Base-by-base conservation (phyloP, 2,113 vertebrate genomes). In the Gadus macrocephalus region DNA sequence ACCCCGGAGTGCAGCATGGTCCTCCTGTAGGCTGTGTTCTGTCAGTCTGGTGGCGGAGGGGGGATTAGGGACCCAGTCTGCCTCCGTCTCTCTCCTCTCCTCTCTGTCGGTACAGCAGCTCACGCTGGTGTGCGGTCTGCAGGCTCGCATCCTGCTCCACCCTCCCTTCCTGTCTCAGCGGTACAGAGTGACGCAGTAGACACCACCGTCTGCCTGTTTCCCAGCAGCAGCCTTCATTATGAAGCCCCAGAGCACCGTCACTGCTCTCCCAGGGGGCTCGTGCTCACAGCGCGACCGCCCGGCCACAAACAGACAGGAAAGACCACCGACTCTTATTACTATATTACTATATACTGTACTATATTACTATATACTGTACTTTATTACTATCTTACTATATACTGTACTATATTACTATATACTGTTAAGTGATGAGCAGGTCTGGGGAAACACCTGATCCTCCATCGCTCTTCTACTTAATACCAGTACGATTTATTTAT, bases 141-240 rank as follows among this genome's bases (percentile, higher is more conserved):
- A 17, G 38, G 17, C 66, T 19, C 64, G 60, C 28, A 25, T 63
- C 35, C 66, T 25, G 6, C 63, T 16, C 42, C 19, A 3, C 5
- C 62, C 42, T 27, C n/a, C 35, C 12, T 64, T 27, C 27, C 27
- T 4, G 38, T 15, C 53, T 79, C 72, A 64, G 71, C 80, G 67
- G 71, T 71, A 64, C 62, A 75, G 35, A 81, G 85, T 91, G 91
- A 90, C 87, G 87, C 78, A 82, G 85, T 71, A 80, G 80, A 74
- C 28, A 62, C 82, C 84, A 79, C 66, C 14, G 69, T 74, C 70
- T 20, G 14, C 15, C 64, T 4, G 4, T 76, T 78, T 74, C 70
- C 61, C 35, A 66, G 71, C 67, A 60, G 60, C 69, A 72, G 7
- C 79, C 80, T 85, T 72, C 72, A 84, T 86, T 83, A 88, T 86